A percentile compares a stretch with the other conserved stretches of the same genome.
phyloP scores from a whole-genome alignment of 2,113 vertebrate genomes.

The Chlorodrepanis virens region DNA sequence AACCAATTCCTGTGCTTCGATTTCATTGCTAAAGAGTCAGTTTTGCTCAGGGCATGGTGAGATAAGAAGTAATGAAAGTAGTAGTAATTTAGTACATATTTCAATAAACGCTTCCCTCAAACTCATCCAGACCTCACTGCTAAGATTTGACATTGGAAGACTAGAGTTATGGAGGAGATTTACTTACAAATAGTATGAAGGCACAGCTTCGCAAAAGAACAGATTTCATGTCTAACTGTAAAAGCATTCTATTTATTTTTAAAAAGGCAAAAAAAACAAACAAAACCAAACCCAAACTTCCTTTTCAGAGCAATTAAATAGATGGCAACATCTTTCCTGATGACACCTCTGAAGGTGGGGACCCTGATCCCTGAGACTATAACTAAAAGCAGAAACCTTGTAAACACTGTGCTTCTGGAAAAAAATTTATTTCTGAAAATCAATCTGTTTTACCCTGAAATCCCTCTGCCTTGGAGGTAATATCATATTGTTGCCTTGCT shows the following conservation, averaged over 20 bases:
- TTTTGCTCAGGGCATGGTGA: not conserved
- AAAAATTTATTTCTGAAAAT: not conserved
- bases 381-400: not conserved
- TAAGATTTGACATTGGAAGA: not conserved
- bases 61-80: conserved; percentile 30
- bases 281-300: not conserved
- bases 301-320: not conserved
- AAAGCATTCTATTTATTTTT: not conserved
- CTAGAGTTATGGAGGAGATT: not conserved
- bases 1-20: not conserved
- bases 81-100: conserved; percentile 13
- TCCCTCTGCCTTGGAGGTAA: not conserved
- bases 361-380: not conserved
- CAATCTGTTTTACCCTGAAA: not conserved
- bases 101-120: conserved; percentile 7
- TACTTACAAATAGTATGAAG: not conserved
- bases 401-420: not conserved
- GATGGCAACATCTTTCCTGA: not conserved
- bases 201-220: not conserved
- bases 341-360: not conserved
- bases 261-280: not conserved
- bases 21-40: conserved; percentile 13
- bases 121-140: not conserved
- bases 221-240: rapidly evolving
- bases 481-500: not conserved